phyloP scores from a whole-genome alignment of 64 coral and sea anemone genomes.

The Platygyra sinensis region DNA sequence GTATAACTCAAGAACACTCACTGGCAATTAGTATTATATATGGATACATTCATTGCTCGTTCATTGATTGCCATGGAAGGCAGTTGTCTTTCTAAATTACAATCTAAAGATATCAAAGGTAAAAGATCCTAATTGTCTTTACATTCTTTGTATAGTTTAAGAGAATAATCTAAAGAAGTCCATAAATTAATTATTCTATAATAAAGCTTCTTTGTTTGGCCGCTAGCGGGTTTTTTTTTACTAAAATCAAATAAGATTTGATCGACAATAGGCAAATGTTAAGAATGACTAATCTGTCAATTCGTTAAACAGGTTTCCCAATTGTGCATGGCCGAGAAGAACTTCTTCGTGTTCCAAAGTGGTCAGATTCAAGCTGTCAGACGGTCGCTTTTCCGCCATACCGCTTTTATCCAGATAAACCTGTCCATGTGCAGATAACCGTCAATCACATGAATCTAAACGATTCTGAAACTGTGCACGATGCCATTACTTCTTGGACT shows the following conservation, averaged over 20 bases:
- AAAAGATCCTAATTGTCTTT: not conserved
- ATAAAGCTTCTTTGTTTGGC: too few relatives aligned
- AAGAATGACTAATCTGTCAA: not conserved
- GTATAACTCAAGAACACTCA: too few relatives aligned
- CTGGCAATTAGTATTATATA: too few relatives aligned
- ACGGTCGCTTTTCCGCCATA: conserved; percentile 25
- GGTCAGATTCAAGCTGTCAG: conserved; percentile 40
- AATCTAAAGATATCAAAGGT: too few relatives aligned
- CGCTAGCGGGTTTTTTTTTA: too few relatives aligned
- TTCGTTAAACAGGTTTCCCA: conserved; percentile 32
- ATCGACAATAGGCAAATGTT: too few relatives aligned
- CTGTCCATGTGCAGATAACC: conserved; percentile 35
- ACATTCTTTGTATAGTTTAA: not conserved
- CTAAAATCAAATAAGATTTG: not conserved
- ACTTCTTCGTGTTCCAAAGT: conserved; percentile 36
- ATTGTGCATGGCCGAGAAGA: conserved; percentile 20
- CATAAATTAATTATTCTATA: too few relatives aligned
- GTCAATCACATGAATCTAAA: conserved; percentile 57
- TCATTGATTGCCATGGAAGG: too few relatives aligned
- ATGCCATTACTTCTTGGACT: conserved; percentile 47
- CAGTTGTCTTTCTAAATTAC: too few relatives aligned
- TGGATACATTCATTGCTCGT: too few relatives aligned
- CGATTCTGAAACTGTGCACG: conserved; percentile 46
- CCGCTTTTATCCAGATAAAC: conserved; percentile 2
- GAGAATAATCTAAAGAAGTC: too few relatives aligned